These are phyloP conservation scores for Tolypeutes matacus DNA, from an alignment of 2,797 vertebrate genomes.

Conservation along the genomic window DNA sequence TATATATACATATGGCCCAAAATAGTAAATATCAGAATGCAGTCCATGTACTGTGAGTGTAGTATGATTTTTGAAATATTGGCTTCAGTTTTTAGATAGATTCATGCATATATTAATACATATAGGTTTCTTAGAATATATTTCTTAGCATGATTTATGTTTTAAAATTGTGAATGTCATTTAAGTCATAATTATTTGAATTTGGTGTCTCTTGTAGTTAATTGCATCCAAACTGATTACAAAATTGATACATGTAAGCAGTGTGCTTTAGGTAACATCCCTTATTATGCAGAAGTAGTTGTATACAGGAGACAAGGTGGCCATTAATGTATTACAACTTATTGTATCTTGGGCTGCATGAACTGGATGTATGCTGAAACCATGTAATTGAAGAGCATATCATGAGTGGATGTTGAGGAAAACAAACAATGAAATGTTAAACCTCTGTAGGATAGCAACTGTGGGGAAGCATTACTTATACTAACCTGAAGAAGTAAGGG, in stretches of 20 bases:
- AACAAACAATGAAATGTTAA: neutral
- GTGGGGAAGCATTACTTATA: neutral
- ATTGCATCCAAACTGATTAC: neutral
- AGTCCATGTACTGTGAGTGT: rapidly evolving
- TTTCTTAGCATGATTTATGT: neutral
- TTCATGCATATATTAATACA: no score
- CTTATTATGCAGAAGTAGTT: neutral
- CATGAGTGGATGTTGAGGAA: neutral
- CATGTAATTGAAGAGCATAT: neutral
- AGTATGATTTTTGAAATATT: neutral
- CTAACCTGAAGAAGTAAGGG: neutral
- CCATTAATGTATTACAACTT: neutral
- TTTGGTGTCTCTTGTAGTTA: neutral
- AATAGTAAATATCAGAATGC: neutral
- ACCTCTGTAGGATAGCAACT: neutral
- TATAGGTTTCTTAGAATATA: neutral
- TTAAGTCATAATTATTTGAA: neutral
- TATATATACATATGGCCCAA: neutral
- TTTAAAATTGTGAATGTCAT: neutral
- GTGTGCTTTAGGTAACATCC: neutral
- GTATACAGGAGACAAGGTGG: neutral
- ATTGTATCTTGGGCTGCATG: neutral
- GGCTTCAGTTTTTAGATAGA: neutral
- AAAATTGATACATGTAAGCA: neutral
- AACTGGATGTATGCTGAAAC: neutral